Evolutionary conservation across 2,888 invertebrate species (phyloP).

Genomic region (Chalcis sispes): DNA sequence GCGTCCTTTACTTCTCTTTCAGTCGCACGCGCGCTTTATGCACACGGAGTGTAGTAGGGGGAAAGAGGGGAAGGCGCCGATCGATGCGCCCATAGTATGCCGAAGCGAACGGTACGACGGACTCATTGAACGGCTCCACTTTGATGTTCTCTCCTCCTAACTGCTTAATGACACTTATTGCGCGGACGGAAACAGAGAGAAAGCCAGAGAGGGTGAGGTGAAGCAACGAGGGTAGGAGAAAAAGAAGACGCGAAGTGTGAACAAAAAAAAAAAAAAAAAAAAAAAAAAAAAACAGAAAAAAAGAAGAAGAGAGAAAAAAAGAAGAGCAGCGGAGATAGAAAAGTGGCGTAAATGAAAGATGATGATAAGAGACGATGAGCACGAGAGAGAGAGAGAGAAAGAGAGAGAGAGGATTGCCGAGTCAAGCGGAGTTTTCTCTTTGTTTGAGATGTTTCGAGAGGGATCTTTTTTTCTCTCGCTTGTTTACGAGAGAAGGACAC

Average conservation of each 20-base stretch:
- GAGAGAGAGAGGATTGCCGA: background rate
- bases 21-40: background rate
- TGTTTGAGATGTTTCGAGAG: slow-evolving; percentile 28
- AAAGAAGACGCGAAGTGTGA: no score
- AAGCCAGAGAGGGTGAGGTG: background rate
- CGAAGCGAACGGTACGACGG: no score
- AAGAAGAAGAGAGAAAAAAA: background rate
- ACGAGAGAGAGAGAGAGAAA: background rate
- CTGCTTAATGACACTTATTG: slow-evolving; percentile 24
- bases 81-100: slow-evolving; percentile 16
- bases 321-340: background rate
- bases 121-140: background rate
- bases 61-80: background rate
- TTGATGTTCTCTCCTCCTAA: slow-evolving; percentile 13
- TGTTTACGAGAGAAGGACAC: background rate
- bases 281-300: background rate
- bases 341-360: no score
- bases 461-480: slow-evolving; percentile 15
- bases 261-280: no score
- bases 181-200: background rate
- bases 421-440: background rate
- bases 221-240: no score
- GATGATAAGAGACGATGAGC: no score
- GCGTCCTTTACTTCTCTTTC: background rate
- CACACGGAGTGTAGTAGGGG: no score